These are phyloP conservation scores for Dicrurus megarhynchus DNA, from an alignment of 2,113 vertebrate genomes.

Conservation along the genomic window DNA sequence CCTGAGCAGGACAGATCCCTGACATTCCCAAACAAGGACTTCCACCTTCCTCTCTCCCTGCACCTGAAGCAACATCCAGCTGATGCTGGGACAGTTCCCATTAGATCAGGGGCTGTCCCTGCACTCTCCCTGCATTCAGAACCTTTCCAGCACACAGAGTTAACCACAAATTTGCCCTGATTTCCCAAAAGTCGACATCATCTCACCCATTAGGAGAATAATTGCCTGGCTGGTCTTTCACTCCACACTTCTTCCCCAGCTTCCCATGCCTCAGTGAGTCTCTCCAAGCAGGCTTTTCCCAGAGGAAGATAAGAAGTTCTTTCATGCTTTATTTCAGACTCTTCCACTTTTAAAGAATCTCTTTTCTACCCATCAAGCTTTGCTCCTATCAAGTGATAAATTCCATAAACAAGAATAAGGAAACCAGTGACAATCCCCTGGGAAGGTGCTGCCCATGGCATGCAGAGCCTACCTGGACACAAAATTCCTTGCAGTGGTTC, in stretches of 20 bases:
- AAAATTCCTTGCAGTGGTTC: background rate
- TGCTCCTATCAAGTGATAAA: background rate
- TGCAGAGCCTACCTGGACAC: background rate
- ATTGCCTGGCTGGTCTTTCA: background rate
- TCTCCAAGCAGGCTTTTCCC: background rate
- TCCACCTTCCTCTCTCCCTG: background rate
- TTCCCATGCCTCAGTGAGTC: background rate
- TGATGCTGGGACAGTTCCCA: background rate
- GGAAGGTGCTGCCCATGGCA: background rate
- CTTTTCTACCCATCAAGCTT: background rate
- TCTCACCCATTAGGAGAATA: background rate
- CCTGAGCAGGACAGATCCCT: background rate
- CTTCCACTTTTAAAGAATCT: background rate
- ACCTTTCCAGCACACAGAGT: background rate
- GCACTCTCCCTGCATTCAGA: background rate
- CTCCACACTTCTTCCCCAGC: background rate
- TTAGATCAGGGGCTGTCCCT: background rate
- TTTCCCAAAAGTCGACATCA: background rate
- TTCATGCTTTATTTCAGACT: background rate
- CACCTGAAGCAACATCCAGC: background rate
- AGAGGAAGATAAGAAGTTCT: background rate
- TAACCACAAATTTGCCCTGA: background rate
- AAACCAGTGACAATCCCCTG: background rate
- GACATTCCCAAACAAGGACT: background rate
- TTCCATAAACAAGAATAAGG: background rate